Evolutionary conservation across 2,797 vertebrate species (phyloP), one percentile per base, ranked within the genome.

Genomic region (Hoplostethus mediterraneus): DNA sequence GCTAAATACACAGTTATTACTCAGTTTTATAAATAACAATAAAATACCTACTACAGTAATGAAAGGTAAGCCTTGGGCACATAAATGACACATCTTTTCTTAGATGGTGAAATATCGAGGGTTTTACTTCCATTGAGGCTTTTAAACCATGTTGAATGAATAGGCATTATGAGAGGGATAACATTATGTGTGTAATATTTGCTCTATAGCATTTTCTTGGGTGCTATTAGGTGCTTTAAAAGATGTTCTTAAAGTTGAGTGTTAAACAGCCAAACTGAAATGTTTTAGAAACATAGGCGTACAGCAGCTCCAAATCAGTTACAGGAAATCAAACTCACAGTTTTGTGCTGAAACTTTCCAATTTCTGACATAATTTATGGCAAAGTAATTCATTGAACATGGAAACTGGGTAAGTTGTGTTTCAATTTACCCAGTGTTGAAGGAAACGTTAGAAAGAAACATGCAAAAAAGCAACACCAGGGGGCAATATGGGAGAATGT

Each of bases 1-100:
- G 77, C 76, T 86, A 75, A 88, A 90, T 88, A 89, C 72, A 84
- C 81, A 86, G 60, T 88, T 83, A 80, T 73, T 78, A 85, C 80
- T 85, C 73, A 63, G 57, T 87, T 88, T 90, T 86, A 94, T 95
- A 94, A 94, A 94, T 94, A 93, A 93, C 88, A 92, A 88, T 82
- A 88, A 86, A 85, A 87, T 72, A 88, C 71, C 73, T 87, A 81
- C 77, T 92, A 92, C 86, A 90, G 78, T 90, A 88, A 89, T 82
- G 58, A 77, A 86, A 85, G 60, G 21, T 73, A 83, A 67, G 67
- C 60, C 40, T 73, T 40, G 4, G 69, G 51, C 66, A 86, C 77
- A 81, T 55, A 73, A 58, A 73, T 73, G 59, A 64, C 64, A 69
- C 65, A 57, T 71, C 78, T 38, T 17, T 28, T 33, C 42, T 58